phyloP scores from a whole-genome alignment of 2,888 invertebrate species.

The Pseudoips prasinana region DNA sequence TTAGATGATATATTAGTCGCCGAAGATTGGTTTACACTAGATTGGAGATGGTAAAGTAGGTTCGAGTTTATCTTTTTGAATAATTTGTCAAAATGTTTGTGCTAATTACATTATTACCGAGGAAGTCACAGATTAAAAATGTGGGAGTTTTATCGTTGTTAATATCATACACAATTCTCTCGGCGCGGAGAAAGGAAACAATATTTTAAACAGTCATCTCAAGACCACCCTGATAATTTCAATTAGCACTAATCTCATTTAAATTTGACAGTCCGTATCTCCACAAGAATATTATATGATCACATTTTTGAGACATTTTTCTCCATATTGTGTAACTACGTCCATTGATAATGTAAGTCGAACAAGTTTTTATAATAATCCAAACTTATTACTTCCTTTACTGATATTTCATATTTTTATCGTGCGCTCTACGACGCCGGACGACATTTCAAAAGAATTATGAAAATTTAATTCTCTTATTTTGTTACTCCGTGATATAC shows the following conservation, averaged over 20 bases:
- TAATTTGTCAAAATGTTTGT: too few relatives aligned
- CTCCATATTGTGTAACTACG: slow-evolving; percentile 22
- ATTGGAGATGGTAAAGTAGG: too few relatives aligned
- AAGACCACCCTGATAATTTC: slow-evolving; percentile 31
- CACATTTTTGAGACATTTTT: slow-evolving; percentile 19
- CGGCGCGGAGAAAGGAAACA: slow-evolving; percentile 20
- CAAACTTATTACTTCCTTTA: slow-evolving; percentile 37
- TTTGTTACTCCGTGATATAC: slow-evolving; percentile 24
- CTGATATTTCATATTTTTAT: slow-evolving; percentile 38
- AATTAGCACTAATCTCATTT: slow-evolving; percentile 29
- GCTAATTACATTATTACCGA: too few relatives aligned
- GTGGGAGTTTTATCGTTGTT: not conserved
- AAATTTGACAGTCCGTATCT: slow-evolving; percentile 21
- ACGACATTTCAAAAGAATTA: slow-evolving; percentile 32
- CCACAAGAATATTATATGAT: slow-evolving; percentile 19
- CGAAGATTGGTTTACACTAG: too few relatives aligned
- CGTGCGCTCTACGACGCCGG: slow-evolving; percentile 25
- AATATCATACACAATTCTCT: too few relatives aligned
- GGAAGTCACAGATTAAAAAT: not conserved
- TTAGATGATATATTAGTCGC: too few relatives aligned
- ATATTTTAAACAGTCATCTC: slow-evolving; percentile 24
- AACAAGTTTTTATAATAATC: slow-evolving; percentile 33
- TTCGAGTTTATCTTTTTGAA: too few relatives aligned
- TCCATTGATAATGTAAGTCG: slow-evolving; percentile 28
- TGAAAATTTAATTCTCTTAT: slow-evolving; percentile 32